These are phyloP conservation scores for Ectemnius cavifrons DNA, from an alignment of 2,888 invertebrate genomes.

Conservation along the genomic window DNA sequence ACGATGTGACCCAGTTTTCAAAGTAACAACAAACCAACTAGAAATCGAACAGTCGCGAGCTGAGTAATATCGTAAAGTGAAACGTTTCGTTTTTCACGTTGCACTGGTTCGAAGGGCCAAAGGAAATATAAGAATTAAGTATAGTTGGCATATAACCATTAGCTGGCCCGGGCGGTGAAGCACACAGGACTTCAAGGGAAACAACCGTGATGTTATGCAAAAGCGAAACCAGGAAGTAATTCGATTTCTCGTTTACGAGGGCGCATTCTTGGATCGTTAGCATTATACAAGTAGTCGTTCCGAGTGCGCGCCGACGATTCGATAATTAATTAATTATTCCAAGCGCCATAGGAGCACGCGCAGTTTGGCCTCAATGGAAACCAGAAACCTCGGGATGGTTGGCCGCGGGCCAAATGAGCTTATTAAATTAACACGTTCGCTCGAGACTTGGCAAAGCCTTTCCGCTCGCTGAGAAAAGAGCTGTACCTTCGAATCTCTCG, in stretches of 20 bases:
- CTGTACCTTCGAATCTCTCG: conserved; percentile 18
- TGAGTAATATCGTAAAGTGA: too few species aligned
- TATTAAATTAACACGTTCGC: conserved; percentile 73
- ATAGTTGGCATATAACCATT: conserved; percentile 1
- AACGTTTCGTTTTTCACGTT: too few species aligned
- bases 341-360: conserved; percentile 39
- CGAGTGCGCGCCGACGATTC: conserved; percentile 30
- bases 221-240: conserved; percentile 24
- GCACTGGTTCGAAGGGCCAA: neutral
- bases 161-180: neutral
- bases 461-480: conserved; percentile 27
- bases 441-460: conserved; percentile 57
- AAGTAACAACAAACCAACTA: too few species aligned
- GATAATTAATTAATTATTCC: conserved; percentile 70
- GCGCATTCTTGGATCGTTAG: conserved; percentile 40
- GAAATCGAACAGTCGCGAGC: too few species aligned
- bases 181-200: neutral
- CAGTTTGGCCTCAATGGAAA: conserved; percentile 62
- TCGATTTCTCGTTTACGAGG: conserved; percentile 26
- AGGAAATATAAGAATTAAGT: conserved; percentile 1
- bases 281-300: conserved; percentile 32
- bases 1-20: too few species aligned
- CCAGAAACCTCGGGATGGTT: conserved; percentile 64
- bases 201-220: neutral
- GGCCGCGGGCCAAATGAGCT: conserved; percentile 73